Evolutionary conservation across 1,140 invertebrate species (phyloP).

Genomic region (Hycleus cichorii): DNA sequence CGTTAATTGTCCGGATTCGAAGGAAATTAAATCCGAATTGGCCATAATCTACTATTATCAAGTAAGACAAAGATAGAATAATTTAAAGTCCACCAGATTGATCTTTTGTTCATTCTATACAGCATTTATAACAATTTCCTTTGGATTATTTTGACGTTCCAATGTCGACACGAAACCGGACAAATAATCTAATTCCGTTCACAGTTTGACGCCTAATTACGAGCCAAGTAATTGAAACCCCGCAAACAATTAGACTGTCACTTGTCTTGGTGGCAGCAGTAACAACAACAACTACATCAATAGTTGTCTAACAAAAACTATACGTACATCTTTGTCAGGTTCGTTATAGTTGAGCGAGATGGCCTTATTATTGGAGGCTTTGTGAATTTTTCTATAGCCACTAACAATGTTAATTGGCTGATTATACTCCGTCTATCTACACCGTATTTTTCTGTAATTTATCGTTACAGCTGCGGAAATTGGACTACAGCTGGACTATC

Average conservation of each 20-base stretch:
- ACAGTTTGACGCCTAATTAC: conserved; percentile 41
- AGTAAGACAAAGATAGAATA: no score
- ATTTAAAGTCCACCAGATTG: no score
- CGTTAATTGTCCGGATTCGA: no score
- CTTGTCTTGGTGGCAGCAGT: conserved; percentile 29
- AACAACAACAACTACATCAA: neutral
- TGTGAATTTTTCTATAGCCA: conserved; percentile 2
- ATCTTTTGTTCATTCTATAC: no score
- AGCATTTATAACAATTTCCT: conserved; percentile 29
- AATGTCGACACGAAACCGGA: conserved; percentile 30
- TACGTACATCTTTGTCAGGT: neutral
- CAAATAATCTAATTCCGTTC: conserved; percentile 41
- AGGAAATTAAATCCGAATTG: no score
- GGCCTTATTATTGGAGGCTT: no score
- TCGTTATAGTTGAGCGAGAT: conserved; percentile 4
- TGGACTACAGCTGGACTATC: neutral
- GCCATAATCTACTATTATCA: no score
- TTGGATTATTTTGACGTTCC: conserved; percentile 17
- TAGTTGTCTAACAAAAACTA: conserved; percentile 13
- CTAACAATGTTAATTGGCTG: conserved; percentile 10
- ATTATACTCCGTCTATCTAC: conserved; percentile 2
- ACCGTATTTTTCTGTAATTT: conserved; percentile 7
- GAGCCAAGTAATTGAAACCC: conserved; percentile 39
- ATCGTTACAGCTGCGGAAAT: conserved; percentile 8
- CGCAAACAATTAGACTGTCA: conserved; percentile 40